These are phyloP conservation scores for Castor canadensis DNA, from an alignment of 2,113 vertebrate genomes.

Conservation along the genomic window DNA sequence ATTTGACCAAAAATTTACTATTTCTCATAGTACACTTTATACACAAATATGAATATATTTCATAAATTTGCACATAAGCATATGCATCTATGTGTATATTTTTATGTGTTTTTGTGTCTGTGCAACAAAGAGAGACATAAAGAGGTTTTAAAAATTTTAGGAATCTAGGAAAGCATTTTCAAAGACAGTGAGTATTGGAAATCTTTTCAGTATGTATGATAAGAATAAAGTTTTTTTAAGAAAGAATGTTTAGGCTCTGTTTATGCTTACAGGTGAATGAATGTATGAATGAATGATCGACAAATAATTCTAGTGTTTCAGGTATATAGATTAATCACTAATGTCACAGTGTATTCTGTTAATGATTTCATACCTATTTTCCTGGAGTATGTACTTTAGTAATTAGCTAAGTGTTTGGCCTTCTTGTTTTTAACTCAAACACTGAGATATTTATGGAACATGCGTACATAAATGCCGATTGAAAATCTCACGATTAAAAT, in stretches of 20 bases:
- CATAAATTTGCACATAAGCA: not conserved
- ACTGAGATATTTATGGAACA: not conserved
- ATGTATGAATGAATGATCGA: not conserved
- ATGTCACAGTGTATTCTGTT: not conserved
- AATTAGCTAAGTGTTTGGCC: not conserved
- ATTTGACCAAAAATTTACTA: not conserved
- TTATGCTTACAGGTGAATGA: not conserved
- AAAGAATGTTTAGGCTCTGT: not conserved
- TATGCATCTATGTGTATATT: not conserved
- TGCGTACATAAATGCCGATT: not conserved
- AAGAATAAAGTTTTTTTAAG: not conserved
- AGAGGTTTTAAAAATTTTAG: not conserved
- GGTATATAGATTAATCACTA: not conserved
- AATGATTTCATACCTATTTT: not conserved
- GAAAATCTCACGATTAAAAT: not conserved
- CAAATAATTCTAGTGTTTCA: not conserved
- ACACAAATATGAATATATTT: not conserved
- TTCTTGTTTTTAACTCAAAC: not conserved
- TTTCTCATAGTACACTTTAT: not conserved
- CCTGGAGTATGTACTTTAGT: not conserved
- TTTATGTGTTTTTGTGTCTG: not conserved
- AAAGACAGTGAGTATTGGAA: not conserved
- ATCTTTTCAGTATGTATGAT: not conserved
- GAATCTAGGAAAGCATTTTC: not conserved
- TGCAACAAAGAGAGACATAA: not conserved